Evolutionary conservation across 2,888 invertebrate species (phyloP), one percentile per base, ranked within the genome.

Genomic region (Bellardia bayeri): DNA sequence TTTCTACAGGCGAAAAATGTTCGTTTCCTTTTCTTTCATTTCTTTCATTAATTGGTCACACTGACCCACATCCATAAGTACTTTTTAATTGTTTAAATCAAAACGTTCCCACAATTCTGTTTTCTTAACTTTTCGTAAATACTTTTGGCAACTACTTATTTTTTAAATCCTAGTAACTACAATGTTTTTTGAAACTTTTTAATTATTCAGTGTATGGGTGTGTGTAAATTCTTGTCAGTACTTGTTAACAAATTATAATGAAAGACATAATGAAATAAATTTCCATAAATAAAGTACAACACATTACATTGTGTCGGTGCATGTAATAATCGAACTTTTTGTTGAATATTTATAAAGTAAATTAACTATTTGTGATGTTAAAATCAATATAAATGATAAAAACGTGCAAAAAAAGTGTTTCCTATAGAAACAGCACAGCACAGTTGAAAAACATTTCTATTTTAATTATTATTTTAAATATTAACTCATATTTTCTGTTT

Each of bases 401-500:
- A 37, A 14, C 16, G n/a, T 33, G 16, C 23, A 42, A 63, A 63
- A 33, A 8, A 37, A 74, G 74, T 68, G 82, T 82, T 11, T 23
- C 45, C 16, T 64, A 63, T 40, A 64, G 13, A 69, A 51, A 9
- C 6, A 42, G 54, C 30, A 63, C 0, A 9, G 37, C 11, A 49
- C 8, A 64, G 13, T 23, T 51, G 2, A 40, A 23, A 66, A 63
- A 40, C 23, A 58, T 82, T 74, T 37, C 64, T 82, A 40, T 45
- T 75, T 75, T 68, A 82, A 82, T 82, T 75, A 82, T 81, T 45
- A 49, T 75, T 82, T 81, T 68, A 56, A 68, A 75, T 58, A 75
- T 68, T 75, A 74, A 75, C 68, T 68, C 49, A 82, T 51, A 74
- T 75, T 68, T 63, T 82, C 56, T 74, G 30, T 33, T 23, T 58